phyloP scores from a whole-genome alignment of 2,888 invertebrate species.

The Drosophila sordidapex region DNA sequence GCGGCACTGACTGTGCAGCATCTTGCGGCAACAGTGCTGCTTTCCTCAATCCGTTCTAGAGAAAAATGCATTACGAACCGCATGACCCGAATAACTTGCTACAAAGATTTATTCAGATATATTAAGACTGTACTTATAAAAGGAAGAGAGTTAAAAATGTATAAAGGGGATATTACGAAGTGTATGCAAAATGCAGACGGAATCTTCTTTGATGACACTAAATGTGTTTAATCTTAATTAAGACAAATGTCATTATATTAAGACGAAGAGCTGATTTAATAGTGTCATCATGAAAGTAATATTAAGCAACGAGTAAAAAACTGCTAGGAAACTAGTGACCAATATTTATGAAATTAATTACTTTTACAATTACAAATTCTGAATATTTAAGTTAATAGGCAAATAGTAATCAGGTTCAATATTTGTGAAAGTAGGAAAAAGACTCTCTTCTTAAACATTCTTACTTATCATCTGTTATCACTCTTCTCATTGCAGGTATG shows the following conservation, averaged over 20 bases:
- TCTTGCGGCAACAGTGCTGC: slow-evolving; percentile 36
- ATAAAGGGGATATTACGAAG: background rate
- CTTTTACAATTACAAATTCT: background rate
- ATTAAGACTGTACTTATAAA: background rate
- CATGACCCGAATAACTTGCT: slow-evolving; percentile 59
- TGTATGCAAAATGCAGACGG: background rate
- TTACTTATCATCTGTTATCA: slow-evolving; percentile 13
- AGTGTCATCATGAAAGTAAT: background rate
- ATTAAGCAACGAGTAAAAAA: background rate
- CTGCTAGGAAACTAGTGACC: background rate
- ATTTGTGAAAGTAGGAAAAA: background rate
- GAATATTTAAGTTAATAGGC: background rate
- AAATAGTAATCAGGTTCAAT: background rate
- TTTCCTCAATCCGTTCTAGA: slow-evolving; percentile 56
- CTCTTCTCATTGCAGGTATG: slow-evolving; percentile 54
- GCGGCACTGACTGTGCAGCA: slow-evolving; percentile 49
- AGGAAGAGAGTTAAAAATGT: background rate
- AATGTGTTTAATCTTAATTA: background rate
- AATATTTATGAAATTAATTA: background rate
- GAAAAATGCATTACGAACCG: slow-evolving; percentile 26
- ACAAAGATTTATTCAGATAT: background rate
- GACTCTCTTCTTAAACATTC: background rate
- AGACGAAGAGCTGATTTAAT: background rate
- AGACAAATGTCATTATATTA: background rate
- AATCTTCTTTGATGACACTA: background rate